A percentile compares a stretch with the other conserved stretches of the same genome.
phyloP scores from a whole-genome alignment of 2,888 invertebrate species.

The Nomada fucata region DNA sequence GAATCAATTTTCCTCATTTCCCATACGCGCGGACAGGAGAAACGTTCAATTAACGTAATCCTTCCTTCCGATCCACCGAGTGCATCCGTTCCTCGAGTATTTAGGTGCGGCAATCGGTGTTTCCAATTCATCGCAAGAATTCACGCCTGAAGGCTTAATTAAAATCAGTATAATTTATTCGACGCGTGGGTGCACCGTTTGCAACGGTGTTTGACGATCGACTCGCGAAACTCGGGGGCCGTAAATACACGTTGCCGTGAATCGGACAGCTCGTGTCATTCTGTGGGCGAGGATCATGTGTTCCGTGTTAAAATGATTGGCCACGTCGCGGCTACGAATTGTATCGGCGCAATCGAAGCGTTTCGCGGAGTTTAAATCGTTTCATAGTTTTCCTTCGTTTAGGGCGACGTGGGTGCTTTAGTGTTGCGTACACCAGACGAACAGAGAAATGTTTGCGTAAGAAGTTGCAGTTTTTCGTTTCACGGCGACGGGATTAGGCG shows the following conservation, averaged over 20 bases:
- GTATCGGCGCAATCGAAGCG: neutral
- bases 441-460: neutral
- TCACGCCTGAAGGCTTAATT: slow-evolving; percentile 31
- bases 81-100: slow-evolving; percentile 5
- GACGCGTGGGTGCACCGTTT: slow-evolving; percentile 33
- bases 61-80: slow-evolving; percentile 6
- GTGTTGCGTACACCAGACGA: neutral
- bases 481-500: neutral
- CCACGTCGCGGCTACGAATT: neutral
- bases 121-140: slow-evolving; percentile 6
- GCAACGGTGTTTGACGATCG: slow-evolving; percentile 4
- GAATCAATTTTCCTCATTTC: slow-evolving; percentile 25
- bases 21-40: neutral
- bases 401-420: neutral
- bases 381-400: neutral
- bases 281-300: slow-evolving; percentile 60
- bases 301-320: slow-evolving; percentile 41
- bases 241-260: slow-evolving; percentile 29
- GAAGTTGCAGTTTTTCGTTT: neutral
- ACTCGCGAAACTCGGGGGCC: slow-evolving; percentile 8
- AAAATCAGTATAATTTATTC: slow-evolving; percentile 36
- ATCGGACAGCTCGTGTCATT: slow-evolving; percentile 46
- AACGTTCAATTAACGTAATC: slow-evolving; percentile 38
- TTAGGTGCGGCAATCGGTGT: neutral
- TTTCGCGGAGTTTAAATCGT: slow-evolving; percentile 1